phyloP scores from a whole-genome alignment of 2,113 vertebrate genomes.

The Narcine bancroftii region DNA sequence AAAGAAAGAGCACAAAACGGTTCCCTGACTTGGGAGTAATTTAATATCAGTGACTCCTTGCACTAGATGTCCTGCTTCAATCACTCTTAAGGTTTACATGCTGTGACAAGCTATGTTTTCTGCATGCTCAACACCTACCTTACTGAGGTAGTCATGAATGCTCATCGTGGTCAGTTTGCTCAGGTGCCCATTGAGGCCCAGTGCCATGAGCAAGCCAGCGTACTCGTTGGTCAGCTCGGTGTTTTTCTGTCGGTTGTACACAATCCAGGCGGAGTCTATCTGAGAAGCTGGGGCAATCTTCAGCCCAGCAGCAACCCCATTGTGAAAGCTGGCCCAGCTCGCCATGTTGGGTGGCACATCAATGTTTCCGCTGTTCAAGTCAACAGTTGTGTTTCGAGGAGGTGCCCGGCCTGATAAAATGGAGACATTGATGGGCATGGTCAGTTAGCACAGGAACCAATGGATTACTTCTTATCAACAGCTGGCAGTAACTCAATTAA shows the following conservation, averaged over 20 bases:
- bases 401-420: constrained; percentile 74
- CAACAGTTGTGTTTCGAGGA: constrained; percentile 84
- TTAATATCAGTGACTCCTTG: neutral
- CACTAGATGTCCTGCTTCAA: neutral
- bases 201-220: constrained; percentile 91
- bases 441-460: neutral
- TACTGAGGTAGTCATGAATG: constrained; percentile 92
- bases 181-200: constrained; percentile 90
- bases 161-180: constrained; percentile 92
- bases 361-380: constrained; percentile 92
- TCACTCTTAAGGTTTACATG: neutral
- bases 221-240: constrained; percentile 89
- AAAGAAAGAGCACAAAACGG: neutral
- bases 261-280: constrained; percentile 95
- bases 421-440: neutral
- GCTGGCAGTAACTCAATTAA: neutral
- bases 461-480: neutral
- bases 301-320: constrained; percentile 85
- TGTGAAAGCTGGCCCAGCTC: constrained; percentile 95
- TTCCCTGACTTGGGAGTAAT: neutral
- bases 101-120: neutral
- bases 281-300: constrained; percentile 92
- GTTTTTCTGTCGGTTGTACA: constrained; percentile 94
- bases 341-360: constrained; percentile 96
- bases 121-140: constrained; percentile 58